phyloP scores from a whole-genome alignment of 2,113 vertebrate genomes.

The Oxygymnocypris stewartii region DNA sequence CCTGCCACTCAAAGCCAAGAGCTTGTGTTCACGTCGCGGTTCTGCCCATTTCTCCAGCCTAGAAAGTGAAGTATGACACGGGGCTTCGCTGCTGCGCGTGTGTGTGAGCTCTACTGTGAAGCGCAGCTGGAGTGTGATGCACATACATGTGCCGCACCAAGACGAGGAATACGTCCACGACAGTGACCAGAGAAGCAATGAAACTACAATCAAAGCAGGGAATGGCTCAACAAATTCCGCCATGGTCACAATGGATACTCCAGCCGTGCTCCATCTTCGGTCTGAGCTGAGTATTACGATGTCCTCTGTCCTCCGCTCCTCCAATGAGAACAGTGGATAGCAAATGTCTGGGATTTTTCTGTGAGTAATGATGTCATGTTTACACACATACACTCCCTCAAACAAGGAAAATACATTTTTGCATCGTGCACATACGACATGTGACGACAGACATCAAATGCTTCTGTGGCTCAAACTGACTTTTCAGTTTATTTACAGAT shows the following conservation, averaged over 20 bases:
- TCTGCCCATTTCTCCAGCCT: conserved; percentile 93
- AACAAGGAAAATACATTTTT: conserved; percentile 52
- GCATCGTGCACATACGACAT: conserved; percentile 5
- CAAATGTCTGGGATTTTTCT: conserved; percentile 68
- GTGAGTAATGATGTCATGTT: conserved; percentile 85
- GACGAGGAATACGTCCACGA: conserved; percentile 65
- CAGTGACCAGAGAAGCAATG: conserved; percentile 59
- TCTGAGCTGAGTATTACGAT: conserved; percentile 80
- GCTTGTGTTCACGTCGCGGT: conserved; percentile 86
- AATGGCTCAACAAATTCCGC: conserved; percentile 23
- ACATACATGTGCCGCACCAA: conserved; percentile 68
- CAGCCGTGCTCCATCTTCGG: conserved; percentile 70
- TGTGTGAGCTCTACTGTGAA: conserved; percentile 75
- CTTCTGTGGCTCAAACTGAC: conserved; percentile 43
- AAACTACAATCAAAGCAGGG: conserved; percentile 50
- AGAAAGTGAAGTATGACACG: conserved; percentile 93
- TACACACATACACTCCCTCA: conserved; percentile 65
- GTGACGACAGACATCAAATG: conserved; percentile 32
- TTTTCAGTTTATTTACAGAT: conserved; percentile 34
- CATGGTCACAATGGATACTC: conserved; percentile 46
- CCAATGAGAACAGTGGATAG: conserved; percentile 76
- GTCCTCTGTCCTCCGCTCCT: conserved; percentile 78
- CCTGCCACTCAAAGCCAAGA: conserved; percentile 83
- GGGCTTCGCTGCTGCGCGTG: conserved; percentile 74
- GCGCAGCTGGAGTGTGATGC: conserved; percentile 75